A percentile compares a stretch with the other conserved stretches of the same genome.
Conservation (phyloP, 2,888 invertebrate species). For the Eupeodes luniger region DNA sequence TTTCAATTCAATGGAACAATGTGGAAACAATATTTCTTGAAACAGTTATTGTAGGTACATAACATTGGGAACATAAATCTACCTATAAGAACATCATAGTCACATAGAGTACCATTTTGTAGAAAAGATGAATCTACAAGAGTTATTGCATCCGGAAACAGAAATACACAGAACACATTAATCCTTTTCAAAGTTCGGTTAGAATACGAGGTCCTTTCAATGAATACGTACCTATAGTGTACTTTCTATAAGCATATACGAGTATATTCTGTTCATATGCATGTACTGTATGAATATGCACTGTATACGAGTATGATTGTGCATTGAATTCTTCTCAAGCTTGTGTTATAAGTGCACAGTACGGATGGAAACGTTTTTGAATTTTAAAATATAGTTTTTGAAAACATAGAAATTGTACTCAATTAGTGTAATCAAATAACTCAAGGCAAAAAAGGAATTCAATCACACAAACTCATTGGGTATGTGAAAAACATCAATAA, state of each 20-base stretch:
- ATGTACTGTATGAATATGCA: neutral
- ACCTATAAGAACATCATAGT: neutral
- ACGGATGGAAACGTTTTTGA: neutral
- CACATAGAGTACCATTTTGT: constrained; percentile 17
- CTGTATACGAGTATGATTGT: neutral
- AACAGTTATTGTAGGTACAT: constrained; percentile 1
- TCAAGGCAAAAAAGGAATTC: no score
- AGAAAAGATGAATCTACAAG: constrained; percentile 6
- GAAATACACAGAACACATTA: constrained; percentile 43
- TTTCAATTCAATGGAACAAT: constrained; percentile 28
- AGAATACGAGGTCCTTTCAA: constrained; percentile 12
- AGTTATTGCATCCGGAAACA: constrained; percentile 44
- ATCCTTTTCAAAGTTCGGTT: constrained; percentile 56
- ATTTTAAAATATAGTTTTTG: no score
- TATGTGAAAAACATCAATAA: no score
- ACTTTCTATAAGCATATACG: no score
- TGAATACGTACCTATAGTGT: neutral
- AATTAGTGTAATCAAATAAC: no score
- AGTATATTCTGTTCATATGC: neutral
- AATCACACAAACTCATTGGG: no score
- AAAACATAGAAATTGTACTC: neutral
- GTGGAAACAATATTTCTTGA: constrained; percentile 1
- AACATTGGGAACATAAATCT: neutral
- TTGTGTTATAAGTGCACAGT: constrained; percentile 33
- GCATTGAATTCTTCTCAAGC: neutral